phyloP scores from a whole-genome alignment of 2,888 invertebrate genomes.

The Dynastes hyllus region DNA sequence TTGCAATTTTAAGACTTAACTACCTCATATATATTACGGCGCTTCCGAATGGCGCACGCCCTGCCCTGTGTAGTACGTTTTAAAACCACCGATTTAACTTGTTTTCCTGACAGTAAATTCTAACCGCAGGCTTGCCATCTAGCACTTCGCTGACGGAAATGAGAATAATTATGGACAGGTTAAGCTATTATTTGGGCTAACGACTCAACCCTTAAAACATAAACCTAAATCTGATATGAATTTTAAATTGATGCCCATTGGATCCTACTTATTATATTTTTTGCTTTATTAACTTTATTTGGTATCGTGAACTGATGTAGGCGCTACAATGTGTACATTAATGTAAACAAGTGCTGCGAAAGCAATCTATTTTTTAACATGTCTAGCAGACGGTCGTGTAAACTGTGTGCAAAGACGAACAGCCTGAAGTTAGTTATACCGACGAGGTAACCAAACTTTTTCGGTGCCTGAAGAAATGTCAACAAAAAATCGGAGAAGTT shows the following conservation, averaged over 20 bases:
- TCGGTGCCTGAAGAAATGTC: too few relatives aligned
- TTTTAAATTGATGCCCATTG: conserved; percentile 4
- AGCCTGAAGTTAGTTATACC: too few relatives aligned
- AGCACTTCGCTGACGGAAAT: conserved; percentile 49
- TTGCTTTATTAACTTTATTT: neutral
- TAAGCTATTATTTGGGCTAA: conserved; percentile 48
- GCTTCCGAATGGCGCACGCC: conserved; percentile 40
- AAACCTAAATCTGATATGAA: conserved; percentile 18
- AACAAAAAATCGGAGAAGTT: too few relatives aligned
- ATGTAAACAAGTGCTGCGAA: too few relatives aligned
- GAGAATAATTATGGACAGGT: conserved; percentile 49
- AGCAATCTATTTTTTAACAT: too few relatives aligned
- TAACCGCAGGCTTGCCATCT: conserved; percentile 41
- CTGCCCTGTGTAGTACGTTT: conserved; percentile 45
- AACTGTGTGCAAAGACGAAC: too few relatives aligned
- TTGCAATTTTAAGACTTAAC: conserved; percentile 49
- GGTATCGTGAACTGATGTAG: too few relatives aligned
- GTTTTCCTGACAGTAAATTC: conserved; percentile 51
- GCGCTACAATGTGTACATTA: too few relatives aligned
- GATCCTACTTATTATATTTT: neutral
- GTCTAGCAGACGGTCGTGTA: too few relatives aligned
- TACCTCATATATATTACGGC: conserved; percentile 46
- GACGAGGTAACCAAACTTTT: too few relatives aligned
- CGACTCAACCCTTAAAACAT: conserved; percentile 6
- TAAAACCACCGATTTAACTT: conserved; percentile 53